Percentiles rank a stretch among this genome's conserved stretches.
phyloP scores from a whole-genome alignment of 2,888 invertebrate species.

The Phytoseiulus persimilis region DNA sequence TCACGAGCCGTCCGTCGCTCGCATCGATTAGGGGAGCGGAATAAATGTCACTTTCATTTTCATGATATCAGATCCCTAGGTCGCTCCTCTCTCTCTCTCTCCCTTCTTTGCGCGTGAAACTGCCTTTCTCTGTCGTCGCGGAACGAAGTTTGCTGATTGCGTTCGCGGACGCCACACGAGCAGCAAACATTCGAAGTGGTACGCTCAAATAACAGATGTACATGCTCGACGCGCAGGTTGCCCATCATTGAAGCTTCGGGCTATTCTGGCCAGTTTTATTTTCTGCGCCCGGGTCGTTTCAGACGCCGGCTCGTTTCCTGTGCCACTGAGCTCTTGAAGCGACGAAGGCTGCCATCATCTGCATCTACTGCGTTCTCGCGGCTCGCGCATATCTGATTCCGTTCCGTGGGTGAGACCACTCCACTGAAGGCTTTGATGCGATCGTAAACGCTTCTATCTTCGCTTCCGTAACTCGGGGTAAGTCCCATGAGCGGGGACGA shows the following conservation, averaged over 20 bases:
- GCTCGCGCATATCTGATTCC: too few species aligned
- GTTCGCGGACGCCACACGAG: too few species aligned
- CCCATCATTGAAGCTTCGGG: background rate
- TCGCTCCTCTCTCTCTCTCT: background rate
- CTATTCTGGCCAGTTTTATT: background rate
- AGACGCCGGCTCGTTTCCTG: background rate
- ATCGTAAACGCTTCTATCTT: too few species aligned
- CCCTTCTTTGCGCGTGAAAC: background rate
- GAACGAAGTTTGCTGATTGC: too few species aligned
- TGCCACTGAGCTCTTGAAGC: background rate
- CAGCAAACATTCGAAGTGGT: too few species aligned
- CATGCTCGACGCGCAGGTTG: background rate
- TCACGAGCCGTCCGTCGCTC: background rate
- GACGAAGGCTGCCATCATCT: background rate
- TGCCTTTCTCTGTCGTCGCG: background rate
- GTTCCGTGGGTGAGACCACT: too few species aligned
- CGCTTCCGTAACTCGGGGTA: too few species aligned
- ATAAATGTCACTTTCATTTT: background rate
- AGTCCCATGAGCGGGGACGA: too few species aligned
- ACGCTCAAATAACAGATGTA: too few species aligned
- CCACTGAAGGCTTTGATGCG: too few species aligned
- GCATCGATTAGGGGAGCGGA: background rate
- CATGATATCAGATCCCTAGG: background rate
- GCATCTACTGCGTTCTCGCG: background rate
- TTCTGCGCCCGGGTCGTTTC: background rate